Evolutionary conservation across 2,888 invertebrate genomes (phyloP).

Genomic region (Microdon myrmicae): DNA sequence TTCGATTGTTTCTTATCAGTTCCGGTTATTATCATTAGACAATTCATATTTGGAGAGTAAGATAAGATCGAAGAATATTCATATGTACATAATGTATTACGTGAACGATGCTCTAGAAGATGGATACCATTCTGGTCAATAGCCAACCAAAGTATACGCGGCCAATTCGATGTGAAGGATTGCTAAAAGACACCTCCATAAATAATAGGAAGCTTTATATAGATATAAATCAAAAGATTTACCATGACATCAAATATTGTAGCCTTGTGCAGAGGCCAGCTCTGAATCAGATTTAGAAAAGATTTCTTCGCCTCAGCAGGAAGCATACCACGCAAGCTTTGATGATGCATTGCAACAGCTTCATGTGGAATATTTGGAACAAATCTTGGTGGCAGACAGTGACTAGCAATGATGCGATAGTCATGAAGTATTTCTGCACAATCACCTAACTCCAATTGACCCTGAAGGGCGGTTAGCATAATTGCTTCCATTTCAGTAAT

Average conservation of each 20-base stretch:
- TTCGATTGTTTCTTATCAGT: conserved; percentile 92
- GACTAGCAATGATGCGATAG: conserved; percentile 77
- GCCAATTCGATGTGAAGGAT: conserved; percentile 96
- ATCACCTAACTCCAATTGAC: conserved; percentile 91
- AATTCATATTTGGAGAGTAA: conserved; percentile 91
- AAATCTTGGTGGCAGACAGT: conserved; percentile 85
- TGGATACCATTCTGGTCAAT: conserved; percentile 93
- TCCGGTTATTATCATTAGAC: conserved; percentile 92
- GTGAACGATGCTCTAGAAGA: conserved; percentile 85
- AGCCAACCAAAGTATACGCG: conserved; percentile 90
- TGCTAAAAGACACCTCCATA: conserved; percentile 72
- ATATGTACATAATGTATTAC: conserved; percentile 90
- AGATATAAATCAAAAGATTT: conserved; percentile 57
- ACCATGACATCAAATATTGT: conserved; percentile 96
- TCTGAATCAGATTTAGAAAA: conserved; percentile 90
- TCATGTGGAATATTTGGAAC: conserved; percentile 82
- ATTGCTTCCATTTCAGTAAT: conserved; percentile 94
- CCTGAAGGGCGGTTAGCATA: conserved; percentile 92
- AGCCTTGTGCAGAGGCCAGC: conserved; percentile 92
- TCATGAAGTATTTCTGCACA: conserved; percentile 76
- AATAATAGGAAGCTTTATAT: background rate
- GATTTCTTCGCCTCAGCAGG: conserved; percentile 90
- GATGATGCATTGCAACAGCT: conserved; percentile 90
- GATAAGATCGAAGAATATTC: conserved; percentile 90
- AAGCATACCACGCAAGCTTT: conserved; percentile 87